Conservation (phyloP, 2,113 vertebrate species). For the Austrofundulus limnaeus region DNA sequence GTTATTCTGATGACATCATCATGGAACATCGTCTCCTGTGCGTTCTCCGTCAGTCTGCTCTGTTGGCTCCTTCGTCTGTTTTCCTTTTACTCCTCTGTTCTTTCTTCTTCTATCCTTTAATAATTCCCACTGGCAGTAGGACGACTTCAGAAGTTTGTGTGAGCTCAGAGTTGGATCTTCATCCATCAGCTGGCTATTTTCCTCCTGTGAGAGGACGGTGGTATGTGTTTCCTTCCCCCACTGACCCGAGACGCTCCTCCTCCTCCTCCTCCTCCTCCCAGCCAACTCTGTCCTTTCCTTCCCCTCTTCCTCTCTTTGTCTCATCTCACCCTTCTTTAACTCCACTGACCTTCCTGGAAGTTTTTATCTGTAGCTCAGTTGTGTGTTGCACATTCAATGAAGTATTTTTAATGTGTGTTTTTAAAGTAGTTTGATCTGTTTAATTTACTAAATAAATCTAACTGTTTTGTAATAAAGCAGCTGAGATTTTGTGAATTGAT, state of each 20-base stretch:
- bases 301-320: constrained; percentile 65
- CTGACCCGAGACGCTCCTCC: constrained; percentile 44
- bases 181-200: constrained; percentile 41
- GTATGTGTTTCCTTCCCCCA: constrained; percentile 53
- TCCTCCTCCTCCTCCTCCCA: constrained; percentile 41
- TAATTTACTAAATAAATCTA: too few relatives aligned
- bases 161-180: constrained; percentile 1
- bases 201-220: constrained; percentile 40
- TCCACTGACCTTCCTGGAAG: constrained; percentile 40
- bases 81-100: neutral
- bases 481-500: too few relatives aligned
- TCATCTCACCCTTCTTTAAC: constrained; percentile 45
- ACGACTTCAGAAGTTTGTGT: constrained; percentile 31
- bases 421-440: neutral
- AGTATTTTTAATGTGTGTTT: neutral
- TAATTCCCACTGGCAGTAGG: neutral
- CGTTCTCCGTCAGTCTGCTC: neutral
- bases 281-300: constrained; percentile 37
- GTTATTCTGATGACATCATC: constrained; percentile 28
- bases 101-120: neutral
- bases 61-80: neutral
- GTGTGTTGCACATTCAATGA: too few relatives aligned
- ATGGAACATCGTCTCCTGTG: neutral
- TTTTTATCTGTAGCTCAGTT: constrained; percentile 11
- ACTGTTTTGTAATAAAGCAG: too few relatives aligned